Base-by-base conservation (phyloP, 1,140 invertebrate species). In the Drosophila melanica region DNA sequence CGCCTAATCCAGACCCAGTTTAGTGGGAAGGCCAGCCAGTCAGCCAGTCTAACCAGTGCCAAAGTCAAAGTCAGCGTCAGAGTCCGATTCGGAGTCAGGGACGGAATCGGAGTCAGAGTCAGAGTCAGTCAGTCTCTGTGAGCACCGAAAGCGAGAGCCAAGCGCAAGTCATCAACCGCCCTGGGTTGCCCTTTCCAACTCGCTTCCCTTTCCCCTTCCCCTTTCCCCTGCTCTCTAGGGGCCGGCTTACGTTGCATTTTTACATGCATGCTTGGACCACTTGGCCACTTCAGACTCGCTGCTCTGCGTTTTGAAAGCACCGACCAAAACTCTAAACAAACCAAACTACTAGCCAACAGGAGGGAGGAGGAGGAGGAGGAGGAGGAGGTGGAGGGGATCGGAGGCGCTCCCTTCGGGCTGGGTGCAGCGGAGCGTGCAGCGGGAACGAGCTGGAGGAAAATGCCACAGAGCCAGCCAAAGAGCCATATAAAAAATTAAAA, bases 221-320 rank as follows among this genome's bases (percentile, higher is more conserved):
- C 18, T 51, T 30, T n/a, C 44, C 48, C 20, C 57, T 66, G 20
- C 8, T 7, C 57, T 50, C 71, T 59, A 54, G 63, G 59, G 67
- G 72, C 76, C 81, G 74, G 57, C 77, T 85, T 85, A 85, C 79
- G 82, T 73, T 89, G 82, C 82, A 86, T 86, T 86, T 86, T 89
- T 87, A 86, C 82, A 89, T 86, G 82, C 79, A 86, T 86, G 82
- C 75, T 81, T 79, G 72, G 75, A 65, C 75, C 71, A 75, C 59
- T 62, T 35, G 33, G 20, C 70, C 72, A 67, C 70, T 71, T 72
- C 27, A 74, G 75, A 74, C 79, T 67, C 66, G 45, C 48, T 12
- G 53, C 50, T 65, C 66, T 11, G 11, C 20, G 47, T 35, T 78
- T 82, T 87, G 73, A 87, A 87, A 76, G 84, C 75, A 79, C 79